Percentiles rank a stretch among this genome's conserved stretches.
These are phyloP conservation scores for Heliothis peltigera DNA, from an alignment of 2,888 invertebrate species.

Conservation along the genomic window DNA sequence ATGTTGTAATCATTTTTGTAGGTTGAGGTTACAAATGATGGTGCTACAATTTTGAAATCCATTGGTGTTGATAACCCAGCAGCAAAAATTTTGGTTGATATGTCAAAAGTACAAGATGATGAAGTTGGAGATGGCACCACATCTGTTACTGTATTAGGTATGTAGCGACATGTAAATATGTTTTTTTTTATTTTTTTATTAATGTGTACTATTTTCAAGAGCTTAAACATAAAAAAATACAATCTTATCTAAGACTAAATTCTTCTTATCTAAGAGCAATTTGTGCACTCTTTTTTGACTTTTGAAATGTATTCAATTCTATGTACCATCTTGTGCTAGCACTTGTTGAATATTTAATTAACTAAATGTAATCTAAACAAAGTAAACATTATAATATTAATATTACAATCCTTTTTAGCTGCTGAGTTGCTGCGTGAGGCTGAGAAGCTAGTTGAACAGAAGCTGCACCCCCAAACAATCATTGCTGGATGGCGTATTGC, in stretches of 20 bases:
- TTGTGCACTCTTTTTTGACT: no score
- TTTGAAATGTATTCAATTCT: no score
- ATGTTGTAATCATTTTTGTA: slow-evolving; percentile 65
- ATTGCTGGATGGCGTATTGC: slow-evolving; percentile 98
- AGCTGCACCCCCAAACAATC: slow-evolving; percentile 99
- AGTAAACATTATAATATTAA: no score
- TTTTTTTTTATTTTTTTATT: background rate
- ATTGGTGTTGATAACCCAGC: slow-evolving; percentile 99
- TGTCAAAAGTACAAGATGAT: slow-evolving; percentile 99
- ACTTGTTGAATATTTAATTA: background rate
- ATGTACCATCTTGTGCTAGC: no score
- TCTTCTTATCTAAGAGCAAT: background rate
- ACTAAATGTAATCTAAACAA: no score
- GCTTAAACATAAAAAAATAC: background rate
- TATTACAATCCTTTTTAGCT: slow-evolving; percentile 86
- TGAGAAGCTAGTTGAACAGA: slow-evolving; percentile 97
- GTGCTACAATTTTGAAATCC: slow-evolving; percentile 98
- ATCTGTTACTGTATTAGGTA: slow-evolving; percentile 97
- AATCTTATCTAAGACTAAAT: background rate
- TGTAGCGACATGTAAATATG: slow-evolving; percentile 43
- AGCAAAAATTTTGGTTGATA: slow-evolving; percentile 99
- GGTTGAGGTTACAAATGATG: slow-evolving; percentile 99
- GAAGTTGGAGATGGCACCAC: slow-evolving; percentile 99
- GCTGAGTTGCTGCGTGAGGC: slow-evolving; percentile 98
- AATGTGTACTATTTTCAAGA: background rate